Evolutionary conservation across 2,888 invertebrate species (phyloP), one percentile per base, ranked within the genome.

Genomic region (Campoplex nolae): DNA sequence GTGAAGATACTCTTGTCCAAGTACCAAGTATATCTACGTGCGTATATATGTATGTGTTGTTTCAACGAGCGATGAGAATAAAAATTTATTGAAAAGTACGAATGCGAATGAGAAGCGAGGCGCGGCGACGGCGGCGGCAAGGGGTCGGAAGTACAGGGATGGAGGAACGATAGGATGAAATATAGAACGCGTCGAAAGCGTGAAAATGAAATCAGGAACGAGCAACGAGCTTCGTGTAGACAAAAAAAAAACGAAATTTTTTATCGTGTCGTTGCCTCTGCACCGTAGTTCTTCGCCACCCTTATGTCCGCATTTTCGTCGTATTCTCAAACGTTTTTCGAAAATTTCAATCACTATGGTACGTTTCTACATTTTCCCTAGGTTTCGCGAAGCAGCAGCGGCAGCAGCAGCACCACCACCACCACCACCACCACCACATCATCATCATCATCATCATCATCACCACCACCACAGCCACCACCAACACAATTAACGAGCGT

Each of bases 121-220:
- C 28, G 48, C 32, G 45, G n/a, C n/a, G n/a, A n/a, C n/a, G n/a
- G n/a, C n/a, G 42, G 38, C 23, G 16, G 56, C 28, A 23, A 48
- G 56, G 58, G 42, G 70, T 9, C 48, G 32, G 9, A 62, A 18
- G 51, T n/a, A 28, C 35, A 23, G 71, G 32, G n/a, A 28, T n/a
- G 48, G 65, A 28, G 45, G 48, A 13, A n/a, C 6, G 23, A n/a
- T 23, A 28, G 35, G 48, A 77, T 28, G 45, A 78, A 54, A 73
- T 71, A 78, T 58, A 58, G 73, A 85, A 73, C 62, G 32, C 62
- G 70, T 67, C 81, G 68, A 48, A 65, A 88, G 79, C 42, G 58
- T 65, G 56, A 77, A 62, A 83, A 77, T 81, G 71, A 77, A 82
- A 38, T 75, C 84, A 86, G 77, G 76, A 88, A 86, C 84, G 86